Conservation (phyloP, 2,113 vertebrate species). For the Chamaetylas fuelleborni region DNA sequence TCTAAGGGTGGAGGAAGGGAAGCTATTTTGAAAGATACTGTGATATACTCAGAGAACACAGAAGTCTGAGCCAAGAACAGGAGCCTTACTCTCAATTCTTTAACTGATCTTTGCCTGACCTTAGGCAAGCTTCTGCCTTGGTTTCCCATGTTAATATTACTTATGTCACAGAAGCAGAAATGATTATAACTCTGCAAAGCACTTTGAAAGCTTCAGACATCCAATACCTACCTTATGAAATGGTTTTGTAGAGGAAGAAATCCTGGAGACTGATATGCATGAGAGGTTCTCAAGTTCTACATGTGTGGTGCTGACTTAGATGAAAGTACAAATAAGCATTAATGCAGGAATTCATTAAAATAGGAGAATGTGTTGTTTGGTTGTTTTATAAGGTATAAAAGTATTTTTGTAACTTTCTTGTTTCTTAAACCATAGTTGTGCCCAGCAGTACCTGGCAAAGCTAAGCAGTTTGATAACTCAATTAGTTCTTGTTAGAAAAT, state of each 20-base stretch:
- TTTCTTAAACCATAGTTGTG: not conserved
- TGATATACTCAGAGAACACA: not conserved
- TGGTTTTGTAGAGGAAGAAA: not conserved
- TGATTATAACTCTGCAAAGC: not conserved
- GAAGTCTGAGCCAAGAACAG: not conserved
- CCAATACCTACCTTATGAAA: not conserved
- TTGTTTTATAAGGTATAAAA: not conserved
- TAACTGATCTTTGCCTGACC: not conserved
- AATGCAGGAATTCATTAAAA: not conserved
- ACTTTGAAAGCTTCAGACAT: not conserved
- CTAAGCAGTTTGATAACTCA: not conserved
- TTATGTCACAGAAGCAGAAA: not conserved
- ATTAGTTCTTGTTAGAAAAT: not conserved
- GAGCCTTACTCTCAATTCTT: not conserved
- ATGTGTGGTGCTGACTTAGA: not conserved
- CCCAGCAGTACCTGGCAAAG: not conserved
- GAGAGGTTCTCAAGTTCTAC: not conserved
- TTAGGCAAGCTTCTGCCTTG: not conserved
- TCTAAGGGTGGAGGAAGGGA: not conserved
- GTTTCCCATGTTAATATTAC: not conserved
- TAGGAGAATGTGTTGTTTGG: not conserved
- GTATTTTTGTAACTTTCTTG: not conserved
- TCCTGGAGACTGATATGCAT: not conserved
- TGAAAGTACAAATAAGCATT: not conserved
- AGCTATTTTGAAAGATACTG: not conserved